phyloP scores from a whole-genome alignment of 2,113 vertebrate species.

The Chascanopsetta lugubris region DNA sequence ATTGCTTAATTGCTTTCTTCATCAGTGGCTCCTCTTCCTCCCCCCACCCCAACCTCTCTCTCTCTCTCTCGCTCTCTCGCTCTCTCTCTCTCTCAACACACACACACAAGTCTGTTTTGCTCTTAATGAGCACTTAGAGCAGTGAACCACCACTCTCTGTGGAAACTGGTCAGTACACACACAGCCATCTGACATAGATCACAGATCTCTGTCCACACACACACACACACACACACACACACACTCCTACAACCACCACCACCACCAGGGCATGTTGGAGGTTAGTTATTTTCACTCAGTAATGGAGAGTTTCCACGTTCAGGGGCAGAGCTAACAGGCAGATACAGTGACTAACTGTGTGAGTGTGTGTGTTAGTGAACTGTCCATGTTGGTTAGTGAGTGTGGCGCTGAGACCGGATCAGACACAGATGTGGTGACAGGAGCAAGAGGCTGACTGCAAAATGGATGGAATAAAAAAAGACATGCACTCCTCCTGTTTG shows the following conservation, averaged over 20 bases:
- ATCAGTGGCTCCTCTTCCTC: not conserved
- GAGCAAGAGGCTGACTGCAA: not conserved
- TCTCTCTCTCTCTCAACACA: not conserved
- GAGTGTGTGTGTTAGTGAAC: slow-evolving; percentile 2
- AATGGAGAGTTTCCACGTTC: not conserved
- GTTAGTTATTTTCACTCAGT: not conserved
- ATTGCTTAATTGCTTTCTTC: slow-evolving; percentile 34
- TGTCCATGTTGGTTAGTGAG: not conserved
- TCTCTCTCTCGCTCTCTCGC: not conserved
- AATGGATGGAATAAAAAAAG: not conserved
- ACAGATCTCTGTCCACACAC: not conserved
- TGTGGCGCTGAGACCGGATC: not conserved
- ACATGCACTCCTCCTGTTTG: not conserved
- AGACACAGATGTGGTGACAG: not conserved
- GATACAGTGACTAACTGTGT: not conserved
- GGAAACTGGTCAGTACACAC: slow-evolving; percentile 20
- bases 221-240: not conserved
- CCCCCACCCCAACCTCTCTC: not conserved
- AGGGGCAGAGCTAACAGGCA: not conserved
- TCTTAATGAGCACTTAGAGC: slow-evolving; percentile 38
- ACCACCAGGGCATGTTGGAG: not conserved
- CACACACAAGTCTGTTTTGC: not conserved
- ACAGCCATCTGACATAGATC: slow-evolving; percentile 4
- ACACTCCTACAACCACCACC: not conserved
- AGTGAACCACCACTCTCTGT: slow-evolving; percentile 18